Conservation (phyloP, 2,888 invertebrate species). For the Taphrorychus bicolor region DNA sequence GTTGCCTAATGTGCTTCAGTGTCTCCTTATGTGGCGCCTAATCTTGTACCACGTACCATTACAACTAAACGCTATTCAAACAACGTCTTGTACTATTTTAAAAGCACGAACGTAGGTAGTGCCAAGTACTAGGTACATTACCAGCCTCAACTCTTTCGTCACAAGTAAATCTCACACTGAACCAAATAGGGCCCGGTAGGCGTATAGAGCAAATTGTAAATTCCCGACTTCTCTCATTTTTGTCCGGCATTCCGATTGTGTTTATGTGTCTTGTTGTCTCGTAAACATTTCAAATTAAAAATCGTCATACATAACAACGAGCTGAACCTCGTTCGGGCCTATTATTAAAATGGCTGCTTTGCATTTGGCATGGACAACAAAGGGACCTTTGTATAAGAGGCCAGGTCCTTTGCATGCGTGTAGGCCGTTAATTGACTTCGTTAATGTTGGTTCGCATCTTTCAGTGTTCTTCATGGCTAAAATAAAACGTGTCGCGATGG, state of each 20-base stretch:
- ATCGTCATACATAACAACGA: slow-evolving; percentile 34
- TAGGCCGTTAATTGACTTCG: slow-evolving; percentile 25
- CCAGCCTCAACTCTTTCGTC: background rate
- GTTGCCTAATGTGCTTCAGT: too few species aligned
- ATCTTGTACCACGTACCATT: background rate
- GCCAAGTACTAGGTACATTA: background rate
- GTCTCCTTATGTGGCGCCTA: background rate
- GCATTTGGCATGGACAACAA: slow-evolving; percentile 20
- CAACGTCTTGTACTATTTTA: too few species aligned
- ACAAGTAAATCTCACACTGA: background rate
- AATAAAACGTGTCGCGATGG: background rate
- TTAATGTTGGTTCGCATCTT: slow-evolving; percentile 4
- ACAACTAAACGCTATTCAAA: background rate
- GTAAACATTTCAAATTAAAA: slow-evolving; percentile 36
- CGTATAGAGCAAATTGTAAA: slow-evolving; percentile 17
- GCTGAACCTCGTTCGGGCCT: slow-evolving; percentile 14
- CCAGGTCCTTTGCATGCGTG: slow-evolving; percentile 13
- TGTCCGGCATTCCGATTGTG: slow-evolving; percentile 30
- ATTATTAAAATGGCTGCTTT: slow-evolving; percentile 33
- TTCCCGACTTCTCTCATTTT: slow-evolving; percentile 25
- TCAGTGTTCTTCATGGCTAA: background rate
- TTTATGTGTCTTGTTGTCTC: slow-evolving; percentile 34
- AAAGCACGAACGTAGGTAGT: background rate
- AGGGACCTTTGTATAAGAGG: slow-evolving; percentile 8
- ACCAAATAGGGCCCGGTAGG: slow-evolving; percentile 7